phyloP scores from a whole-genome alignment of 2,888 invertebrate genomes.

The Flexamia atlantica region DNA sequence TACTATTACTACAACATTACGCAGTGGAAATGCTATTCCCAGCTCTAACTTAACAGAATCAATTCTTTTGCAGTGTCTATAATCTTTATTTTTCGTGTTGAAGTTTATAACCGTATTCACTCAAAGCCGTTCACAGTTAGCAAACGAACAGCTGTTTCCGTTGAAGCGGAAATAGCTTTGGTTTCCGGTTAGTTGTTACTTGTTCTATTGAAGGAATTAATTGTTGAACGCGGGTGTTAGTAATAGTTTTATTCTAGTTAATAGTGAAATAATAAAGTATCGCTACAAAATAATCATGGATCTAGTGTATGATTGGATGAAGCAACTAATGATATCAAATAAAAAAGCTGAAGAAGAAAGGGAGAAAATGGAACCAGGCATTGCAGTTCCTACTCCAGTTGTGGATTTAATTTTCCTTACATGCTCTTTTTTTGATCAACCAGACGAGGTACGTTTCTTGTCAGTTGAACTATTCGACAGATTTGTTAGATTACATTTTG shows the following conservation, averaged over 20 bases:
- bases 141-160: too few species aligned
- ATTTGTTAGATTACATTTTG: conserved; percentile 12
- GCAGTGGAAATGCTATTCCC: too few species aligned
- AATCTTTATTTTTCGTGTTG: too few species aligned
- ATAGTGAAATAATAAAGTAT: not conserved
- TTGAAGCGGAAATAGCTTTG: too few species aligned
- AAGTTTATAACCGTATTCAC: too few species aligned
- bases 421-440: conserved; percentile 2
- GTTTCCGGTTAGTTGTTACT: not conserved
- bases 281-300: not conserved
- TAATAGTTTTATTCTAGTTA: not conserved
- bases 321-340: not conserved
- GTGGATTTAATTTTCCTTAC: conserved; percentile 13
- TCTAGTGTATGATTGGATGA: conserved; percentile 11
- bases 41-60: too few species aligned
- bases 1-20: too few species aligned
- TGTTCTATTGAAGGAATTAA: too few species aligned
- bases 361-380: not conserved
- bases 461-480: conserved; percentile 30
- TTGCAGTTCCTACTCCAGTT: conserved; percentile 14
- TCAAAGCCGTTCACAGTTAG: too few species aligned
- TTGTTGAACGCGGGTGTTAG: too few species aligned
- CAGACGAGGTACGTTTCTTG: conserved; percentile 12
- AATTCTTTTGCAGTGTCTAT: too few species aligned
- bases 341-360: not conserved